Percentiles rank a stretch among this genome's conserved stretches.
Conservation (phyloP, 2,113 vertebrate species). For the Callospermophilus lateralis region DNA sequence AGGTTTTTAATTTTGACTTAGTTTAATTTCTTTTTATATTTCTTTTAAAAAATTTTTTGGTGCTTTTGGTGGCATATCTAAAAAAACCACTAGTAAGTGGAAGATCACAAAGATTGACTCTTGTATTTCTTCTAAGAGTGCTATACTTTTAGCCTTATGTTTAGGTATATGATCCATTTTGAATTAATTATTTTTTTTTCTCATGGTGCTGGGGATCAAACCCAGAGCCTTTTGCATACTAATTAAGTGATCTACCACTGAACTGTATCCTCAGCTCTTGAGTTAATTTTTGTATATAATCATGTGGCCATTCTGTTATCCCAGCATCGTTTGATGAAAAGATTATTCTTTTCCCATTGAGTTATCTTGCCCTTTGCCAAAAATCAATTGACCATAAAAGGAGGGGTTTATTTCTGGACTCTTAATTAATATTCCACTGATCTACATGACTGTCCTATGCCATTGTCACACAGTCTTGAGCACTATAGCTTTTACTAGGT, state of each 20-base stretch:
- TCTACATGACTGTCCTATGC: neutral
- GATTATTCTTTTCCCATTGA: neutral
- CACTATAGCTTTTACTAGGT: neutral
- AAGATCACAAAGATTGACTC: constrained; percentile 10
- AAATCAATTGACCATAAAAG: neutral
- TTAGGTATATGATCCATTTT: neutral
- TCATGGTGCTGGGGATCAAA: neutral
- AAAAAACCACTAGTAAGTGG: constrained; percentile 19
- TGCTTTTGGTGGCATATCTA: neutral
- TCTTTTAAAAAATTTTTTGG: neutral
- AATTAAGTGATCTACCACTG: neutral
- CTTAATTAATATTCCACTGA: neutral
- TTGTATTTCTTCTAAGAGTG: constrained; percentile 12
- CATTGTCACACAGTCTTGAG: neutral
- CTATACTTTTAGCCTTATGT: neutral
- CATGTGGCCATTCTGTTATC: neutral
- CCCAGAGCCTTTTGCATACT: neutral
- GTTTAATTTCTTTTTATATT: neutral
- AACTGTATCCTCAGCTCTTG: neutral
- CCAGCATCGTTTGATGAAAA: neutral
- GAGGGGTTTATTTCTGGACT: neutral
- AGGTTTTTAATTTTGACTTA: neutral
- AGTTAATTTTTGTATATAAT: neutral
- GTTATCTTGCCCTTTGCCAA: constrained; percentile 37
- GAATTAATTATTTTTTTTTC: neutral